Percentiles rank a stretch among this genome's conserved stretches.
phyloP scores from a whole-genome alignment of 2,797 vertebrate species.

The Girardinus metallicus region DNA sequence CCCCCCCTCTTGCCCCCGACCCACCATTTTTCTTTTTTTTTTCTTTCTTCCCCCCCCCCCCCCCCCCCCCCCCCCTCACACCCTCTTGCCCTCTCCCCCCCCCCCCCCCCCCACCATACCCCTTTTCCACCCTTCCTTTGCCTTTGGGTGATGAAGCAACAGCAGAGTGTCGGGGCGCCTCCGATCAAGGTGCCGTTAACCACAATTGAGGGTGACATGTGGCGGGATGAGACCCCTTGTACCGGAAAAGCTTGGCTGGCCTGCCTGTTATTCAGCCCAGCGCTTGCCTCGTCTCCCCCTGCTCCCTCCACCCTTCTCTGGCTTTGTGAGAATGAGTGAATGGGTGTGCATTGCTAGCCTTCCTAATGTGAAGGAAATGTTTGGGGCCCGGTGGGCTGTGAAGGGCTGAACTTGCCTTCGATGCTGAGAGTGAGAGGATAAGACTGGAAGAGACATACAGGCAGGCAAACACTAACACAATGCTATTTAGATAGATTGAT shows the following conservation, averaged over 20 bases:
- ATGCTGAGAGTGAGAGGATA: slow-evolving; percentile 21
- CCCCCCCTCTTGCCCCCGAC: slow-evolving; percentile 15
- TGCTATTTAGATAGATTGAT: not conserved
- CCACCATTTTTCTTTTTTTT: slow-evolving; percentile 4
- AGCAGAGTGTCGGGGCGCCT: slow-evolving; percentile 53
- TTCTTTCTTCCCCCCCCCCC: not conserved
- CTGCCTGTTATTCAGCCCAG: slow-evolving; percentile 35
- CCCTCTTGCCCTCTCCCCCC: slow-evolving; percentile 9
- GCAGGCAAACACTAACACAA: slow-evolving; percentile 11
- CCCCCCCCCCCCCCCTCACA: slow-evolving; percentile 1
- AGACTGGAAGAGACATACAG: slow-evolving; percentile 17
- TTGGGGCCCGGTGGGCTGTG: slow-evolving; percentile 72
- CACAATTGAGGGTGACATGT: slow-evolving; percentile 71
- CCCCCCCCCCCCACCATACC: not conserved
- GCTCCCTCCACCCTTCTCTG: slow-evolving; percentile 19
- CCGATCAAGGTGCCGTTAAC: slow-evolving; percentile 64
- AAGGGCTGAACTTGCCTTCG: slow-evolving; percentile 75
- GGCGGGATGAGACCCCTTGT: slow-evolving; percentile 69
- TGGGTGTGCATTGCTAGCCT: slow-evolving; percentile 36
- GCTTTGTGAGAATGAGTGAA: slow-evolving; percentile 11
- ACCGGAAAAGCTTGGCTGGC: slow-evolving; percentile 68
- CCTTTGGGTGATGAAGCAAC: slow-evolving; percentile 58
- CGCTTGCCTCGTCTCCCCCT: slow-evolving; percentile 23
- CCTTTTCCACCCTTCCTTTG: slow-evolving; percentile 26
- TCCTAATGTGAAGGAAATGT: slow-evolving; percentile 67